Evolutionary conservation across 1,140 invertebrate genomes (phyloP), one percentile per base, ranked within the genome.

Genomic region (Cherax destructor): DNA sequence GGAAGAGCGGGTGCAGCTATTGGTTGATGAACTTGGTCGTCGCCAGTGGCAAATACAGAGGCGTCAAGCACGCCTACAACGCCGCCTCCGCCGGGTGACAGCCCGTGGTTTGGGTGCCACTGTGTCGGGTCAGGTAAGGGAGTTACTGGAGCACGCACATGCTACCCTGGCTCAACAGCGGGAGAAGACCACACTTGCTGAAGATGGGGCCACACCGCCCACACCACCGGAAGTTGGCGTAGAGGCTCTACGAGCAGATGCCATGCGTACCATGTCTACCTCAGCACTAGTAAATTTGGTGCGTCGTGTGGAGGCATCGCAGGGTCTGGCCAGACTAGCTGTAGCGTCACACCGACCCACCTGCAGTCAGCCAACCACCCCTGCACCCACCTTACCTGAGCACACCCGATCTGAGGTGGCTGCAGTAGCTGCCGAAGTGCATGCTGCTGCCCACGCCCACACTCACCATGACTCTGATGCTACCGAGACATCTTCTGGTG

Each of bases 401-500:
- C 92, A 86, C 61, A 59, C 86, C 11, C 93, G 93, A 30, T 92
- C 92, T 6, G 94, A 95, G 83, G 93, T 95, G 50, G 93, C 94
- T 7, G 92, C 93, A 24, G 94, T 94, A 30, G 93, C 94, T 11
- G 97, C 95, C 96, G 30, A 94, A 98, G 74, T 94, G 96, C 13
- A 96, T 96, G 1, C 97, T 97, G 94, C 94, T 98, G 87, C 95
- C 52, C 95, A 97, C 87, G 95, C 98, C 77, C 96, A 98, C 93
- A 95, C 98, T 78, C 80, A 91, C 30, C 92, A 93, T n/a, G 98
- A 99, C 95, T 98, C 98, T 24, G 98, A 99, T 95, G 98, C 97
- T 21, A 99, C 98, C 21, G 97, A 97, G 24, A 98, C 97, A 83
- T 98, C 98, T 94, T 99, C 98, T 61, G 98, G 98, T 72, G 98